Percentiles rank a stretch among this genome's conserved stretches.
Conservation (phyloP, 2,888 invertebrate genomes). For the Chrysopilus asiliformis region DNA sequence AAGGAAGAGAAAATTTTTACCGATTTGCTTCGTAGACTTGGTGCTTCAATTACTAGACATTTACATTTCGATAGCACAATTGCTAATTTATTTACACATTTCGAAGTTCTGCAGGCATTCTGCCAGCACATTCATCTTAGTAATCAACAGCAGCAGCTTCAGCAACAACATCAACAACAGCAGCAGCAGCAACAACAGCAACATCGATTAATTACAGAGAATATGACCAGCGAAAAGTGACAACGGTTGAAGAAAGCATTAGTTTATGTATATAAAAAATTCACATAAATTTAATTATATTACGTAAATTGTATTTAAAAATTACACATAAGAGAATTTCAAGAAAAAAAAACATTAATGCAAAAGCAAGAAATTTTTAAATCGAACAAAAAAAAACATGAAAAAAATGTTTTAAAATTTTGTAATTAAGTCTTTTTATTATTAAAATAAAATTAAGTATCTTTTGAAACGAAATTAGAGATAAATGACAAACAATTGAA, state of each 20-base stretch:
- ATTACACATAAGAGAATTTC: background rate
- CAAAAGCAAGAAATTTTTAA: too few relatives aligned
- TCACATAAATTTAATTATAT: constrained; percentile 6
- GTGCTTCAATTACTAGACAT: constrained; percentile 48
- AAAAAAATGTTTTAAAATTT: too few relatives aligned
- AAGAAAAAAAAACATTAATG: too few relatives aligned
- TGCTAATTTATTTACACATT: constrained; percentile 56
- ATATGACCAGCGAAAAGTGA: constrained; percentile 33
- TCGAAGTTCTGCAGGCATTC: constrained; percentile 56
- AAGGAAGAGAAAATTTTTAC: constrained; percentile 70
- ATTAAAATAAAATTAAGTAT: too few relatives aligned
- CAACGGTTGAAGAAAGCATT: constrained; percentile 20
- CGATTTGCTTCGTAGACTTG: constrained; percentile 48
- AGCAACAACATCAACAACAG: constrained; percentile 12
- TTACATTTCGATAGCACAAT: constrained; percentile 46
- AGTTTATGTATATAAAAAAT: constrained; percentile 8
- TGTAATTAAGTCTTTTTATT: too few relatives aligned
- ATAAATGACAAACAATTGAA: too few relatives aligned
- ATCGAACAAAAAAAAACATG: too few relatives aligned
- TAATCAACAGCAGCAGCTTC: constrained; percentile 23
- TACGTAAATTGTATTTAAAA: background rate
- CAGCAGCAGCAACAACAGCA: constrained; percentile 19
- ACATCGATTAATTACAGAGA: constrained; percentile 17
- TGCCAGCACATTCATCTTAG: constrained; percentile 33
- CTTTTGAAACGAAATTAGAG: too few relatives aligned